These are phyloP conservation scores for Desmodus rotundus DNA, from an alignment of 2,113 vertebrate species.

Conservation along the genomic window DNA sequence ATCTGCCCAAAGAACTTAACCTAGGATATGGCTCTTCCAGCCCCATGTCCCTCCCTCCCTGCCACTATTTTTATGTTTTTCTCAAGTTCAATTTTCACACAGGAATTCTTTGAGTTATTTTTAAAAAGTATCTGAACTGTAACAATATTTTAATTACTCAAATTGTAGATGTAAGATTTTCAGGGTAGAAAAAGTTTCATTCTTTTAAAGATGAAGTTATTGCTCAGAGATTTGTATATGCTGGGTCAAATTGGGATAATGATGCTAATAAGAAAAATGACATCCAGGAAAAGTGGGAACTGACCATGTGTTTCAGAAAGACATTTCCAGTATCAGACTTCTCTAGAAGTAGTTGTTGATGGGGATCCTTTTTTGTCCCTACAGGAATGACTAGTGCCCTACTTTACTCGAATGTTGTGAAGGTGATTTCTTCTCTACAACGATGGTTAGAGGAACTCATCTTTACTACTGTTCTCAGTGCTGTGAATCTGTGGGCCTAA, in stretches of 20 bases:
- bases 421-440: not conserved
- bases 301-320: not conserved
- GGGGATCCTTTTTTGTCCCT: not conserved
- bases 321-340: not conserved
- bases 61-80: not conserved
- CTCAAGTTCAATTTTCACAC: not conserved
- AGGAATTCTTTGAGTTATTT: not conserved
- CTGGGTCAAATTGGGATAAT: not conserved
- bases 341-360: not conserved
- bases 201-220: not conserved
- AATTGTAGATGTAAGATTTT: not conserved
- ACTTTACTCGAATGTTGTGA: not conserved
- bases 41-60: rapidly evolving
- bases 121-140: not conserved
- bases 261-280: not conserved
- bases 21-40: not conserved
- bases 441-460: not conserved
- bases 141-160: not conserved
- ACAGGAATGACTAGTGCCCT: not conserved
- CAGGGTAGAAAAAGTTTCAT: not conserved
- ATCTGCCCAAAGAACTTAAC: not conserved
- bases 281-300: not conserved
- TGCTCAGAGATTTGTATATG: not conserved
- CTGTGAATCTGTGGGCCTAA: not conserved
- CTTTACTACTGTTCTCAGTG: not conserved